Evolutionary conservation across 2,888 invertebrate species (phyloP), one percentile per base, ranked within the genome.

Genomic region (Rhagophthalmus giganteus): DNA sequence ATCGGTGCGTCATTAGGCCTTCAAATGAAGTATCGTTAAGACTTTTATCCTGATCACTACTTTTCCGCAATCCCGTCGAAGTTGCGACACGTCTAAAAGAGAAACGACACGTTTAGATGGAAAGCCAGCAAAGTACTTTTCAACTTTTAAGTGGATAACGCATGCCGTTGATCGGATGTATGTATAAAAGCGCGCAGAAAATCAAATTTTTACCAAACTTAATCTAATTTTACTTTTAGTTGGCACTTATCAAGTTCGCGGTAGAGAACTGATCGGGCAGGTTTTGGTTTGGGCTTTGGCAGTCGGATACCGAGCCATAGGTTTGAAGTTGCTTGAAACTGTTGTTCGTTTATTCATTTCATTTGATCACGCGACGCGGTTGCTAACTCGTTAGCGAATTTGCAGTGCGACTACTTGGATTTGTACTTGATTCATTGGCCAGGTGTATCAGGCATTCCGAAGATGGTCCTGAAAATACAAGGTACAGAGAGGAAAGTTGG

Each of bases 401-500:
- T 93, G 12, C 79, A 82, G 25, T 74, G 81, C 16, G 78, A 81
- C 4, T 90, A 89, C 67, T 74, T 91, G 1, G 92, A 94, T 73
- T 73, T 93, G 25, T 88, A 85, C 65, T 75, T 94, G 38, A 86
- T 93, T 50, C 90, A 93, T 69, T 92, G 90, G 84, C 92, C 92
- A 26, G 88, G 88, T 3, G 75, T 78, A 13, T 76, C 80, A n/a
- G 79, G 81, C 31, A 62, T 80, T 20, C 69, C 78, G 8, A 75
- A 9, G 74, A 74, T 9, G 82, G 84, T 63, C 62, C 74, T 1
- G 74, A 75, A 16, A 86, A 88, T 64, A 62, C 68, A 8, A 69
- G 76, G 40, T 64, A 83, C n/a, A 75, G 91, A 15, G 73, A 76
- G 15, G 72, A 76, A 40, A 86, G 87, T 38, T 93, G 91, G 91